Evolutionary conservation across 2,797 vertebrate genomes (phyloP), one percentile per base, ranked within the genome.

Genomic region (Mycteria americana): DNA sequence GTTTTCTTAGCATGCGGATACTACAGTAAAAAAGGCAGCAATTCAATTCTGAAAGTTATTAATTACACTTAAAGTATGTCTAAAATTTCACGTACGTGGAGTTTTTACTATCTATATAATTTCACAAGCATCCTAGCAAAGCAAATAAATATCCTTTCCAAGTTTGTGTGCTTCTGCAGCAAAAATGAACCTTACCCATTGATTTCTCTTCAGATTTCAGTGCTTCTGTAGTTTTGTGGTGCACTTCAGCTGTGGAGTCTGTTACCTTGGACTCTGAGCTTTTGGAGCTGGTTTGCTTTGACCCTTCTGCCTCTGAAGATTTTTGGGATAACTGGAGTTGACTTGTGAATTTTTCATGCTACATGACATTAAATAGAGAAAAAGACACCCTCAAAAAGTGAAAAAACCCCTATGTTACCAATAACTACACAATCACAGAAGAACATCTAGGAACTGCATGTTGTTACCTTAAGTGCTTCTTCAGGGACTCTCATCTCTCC

Each of bases 311-410:
- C 74, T 97, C 98, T 83, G 98, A 98, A 37, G 98, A 98, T 96
- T 99, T 99, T 94, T 99, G 99, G 94, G 98, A 98, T 95, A 99
- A 98, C 37, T 99, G 99, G 79, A 99, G 98, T 89, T 99, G 99
- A 88, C 99, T 99, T 92, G 99, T 99, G 98, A 99, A 99, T 98
- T 99, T 99, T 96, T 99, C 99, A 97, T 99, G 99, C 99, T 99
- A 95, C 10, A 69, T 60, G 27, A 97, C 25, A 90, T 60, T 73
- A 84, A 89, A 56, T 2, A 88, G 69, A 95, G 37, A 78, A 64
- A 65, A 25, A 92, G 72, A 22, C 3, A 64, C 31, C 9, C 39
- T 95, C 68, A 94, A 73, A 60, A 37, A 91, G 48, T 73, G 53
- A 59, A 64, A 59, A 19, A 7, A 0, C 6, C 2, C 21, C 15